phyloP scores from a whole-genome alignment of 2,888 invertebrate genomes.

The Pseudococcus jackbeardsleyi region DNA sequence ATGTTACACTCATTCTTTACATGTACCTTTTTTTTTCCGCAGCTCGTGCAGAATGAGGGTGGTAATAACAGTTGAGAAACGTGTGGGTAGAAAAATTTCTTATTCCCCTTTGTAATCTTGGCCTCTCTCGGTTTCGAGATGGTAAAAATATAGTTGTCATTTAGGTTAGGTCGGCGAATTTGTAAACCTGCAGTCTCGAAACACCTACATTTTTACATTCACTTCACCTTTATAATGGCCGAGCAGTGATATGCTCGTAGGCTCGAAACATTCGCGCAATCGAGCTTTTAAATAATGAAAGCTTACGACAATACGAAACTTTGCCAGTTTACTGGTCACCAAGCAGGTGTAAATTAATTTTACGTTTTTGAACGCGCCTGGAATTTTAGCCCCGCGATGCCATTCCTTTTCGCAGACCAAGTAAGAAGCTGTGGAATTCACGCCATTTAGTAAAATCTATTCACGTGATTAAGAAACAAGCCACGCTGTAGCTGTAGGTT shows the following conservation, averaged over 20 bases:
- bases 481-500: background rate
- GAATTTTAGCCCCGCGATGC: background rate
- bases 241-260: too few relatives aligned
- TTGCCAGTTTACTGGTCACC: background rate
- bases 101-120: conserved; percentile 25
- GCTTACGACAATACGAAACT: background rate
- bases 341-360: conserved; percentile 34
- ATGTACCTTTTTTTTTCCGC: background rate
- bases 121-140: background rate
- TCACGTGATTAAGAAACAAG: conserved; percentile 29
- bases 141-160: conserved; percentile 14
- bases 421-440: background rate
- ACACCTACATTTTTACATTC: background rate
- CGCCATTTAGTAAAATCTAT: conserved; percentile 19
- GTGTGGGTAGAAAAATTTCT: background rate
- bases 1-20: conserved; percentile 33
- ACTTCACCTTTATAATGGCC: too few relatives aligned
- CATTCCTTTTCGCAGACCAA: background rate
- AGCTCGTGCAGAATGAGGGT: background rate
- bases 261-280: background rate
- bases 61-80: conserved; percentile 14
- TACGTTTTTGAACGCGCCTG: background rate
- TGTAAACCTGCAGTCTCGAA: background rate
- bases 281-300: conserved; percentile 28
- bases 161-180: background rate